phyloP scores from a whole-genome alignment of 2,888 invertebrate genomes.

The Eurytoma adleriae region DNA sequence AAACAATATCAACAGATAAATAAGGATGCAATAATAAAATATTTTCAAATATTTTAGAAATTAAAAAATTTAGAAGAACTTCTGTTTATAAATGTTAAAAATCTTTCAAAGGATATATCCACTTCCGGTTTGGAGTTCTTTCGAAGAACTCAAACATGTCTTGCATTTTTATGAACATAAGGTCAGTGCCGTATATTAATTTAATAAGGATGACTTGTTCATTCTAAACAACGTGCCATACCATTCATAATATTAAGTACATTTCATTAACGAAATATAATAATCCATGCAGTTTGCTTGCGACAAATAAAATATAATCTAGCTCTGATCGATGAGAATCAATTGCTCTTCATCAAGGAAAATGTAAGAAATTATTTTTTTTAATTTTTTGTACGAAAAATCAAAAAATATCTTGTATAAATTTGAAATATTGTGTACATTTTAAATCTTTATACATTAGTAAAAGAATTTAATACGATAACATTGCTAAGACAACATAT shows the following conservation, averaged over 20 bases:
- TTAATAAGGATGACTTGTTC: conserved; percentile 53
- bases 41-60: background rate
- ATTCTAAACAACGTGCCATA: conserved; percentile 54
- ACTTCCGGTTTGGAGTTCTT: conserved; percentile 44
- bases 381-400: conserved; percentile 22
- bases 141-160: conserved; percentile 47
- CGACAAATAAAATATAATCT: conserved; percentile 21
- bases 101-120: conserved; percentile 42
- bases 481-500: conserved; percentile 24
- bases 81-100: conserved; percentile 18
- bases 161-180: conserved; percentile 51
- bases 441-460: background rate
- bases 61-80: conserved; percentile 3
- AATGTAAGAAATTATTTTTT: conserved; percentile 21
- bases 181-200: conserved; percentile 49
- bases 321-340: background rate
- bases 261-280: conserved; percentile 15
- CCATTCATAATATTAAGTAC: conserved; percentile 51
- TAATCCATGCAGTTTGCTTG: conserved; percentile 1
- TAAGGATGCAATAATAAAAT: background rate
- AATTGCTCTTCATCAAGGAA: background rate
- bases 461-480: conserved; percentile 18
- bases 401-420: conserved; percentile 24
- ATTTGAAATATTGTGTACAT: conserved; percentile 28
- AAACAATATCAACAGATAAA: too few relatives aligned